These are phyloP conservation scores for Actinia tenebrosa DNA, from an alignment of 64 coral and sea anemone species.

Conservation along the genomic window DNA sequence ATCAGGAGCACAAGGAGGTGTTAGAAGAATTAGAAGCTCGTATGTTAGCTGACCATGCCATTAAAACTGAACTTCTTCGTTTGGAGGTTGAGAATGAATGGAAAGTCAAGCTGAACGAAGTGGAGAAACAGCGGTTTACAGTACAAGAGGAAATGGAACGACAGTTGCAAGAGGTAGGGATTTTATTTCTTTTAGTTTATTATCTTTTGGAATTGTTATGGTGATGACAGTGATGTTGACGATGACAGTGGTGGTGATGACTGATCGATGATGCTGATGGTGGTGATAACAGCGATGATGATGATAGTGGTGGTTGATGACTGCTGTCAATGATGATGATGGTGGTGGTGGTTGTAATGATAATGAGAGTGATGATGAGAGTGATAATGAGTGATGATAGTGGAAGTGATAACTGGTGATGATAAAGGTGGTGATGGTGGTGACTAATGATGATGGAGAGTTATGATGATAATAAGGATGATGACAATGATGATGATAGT, in stretches of 20 bases:
- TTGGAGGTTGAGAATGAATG: constrained; percentile 73
- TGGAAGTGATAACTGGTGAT: not conserved
- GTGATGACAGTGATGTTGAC: too few relatives aligned
- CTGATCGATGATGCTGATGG: not conserved
- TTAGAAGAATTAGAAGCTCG: constrained; percentile 70
- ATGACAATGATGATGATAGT: too few relatives aligned
- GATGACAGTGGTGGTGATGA: not conserved
- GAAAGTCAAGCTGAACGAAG: constrained; percentile 51
- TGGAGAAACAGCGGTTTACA: constrained; percentile 24
- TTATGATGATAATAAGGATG: too few relatives aligned
- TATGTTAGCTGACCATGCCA: constrained; percentile 69
- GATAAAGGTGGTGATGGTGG: too few relatives aligned
- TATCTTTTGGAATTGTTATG: not conserved
- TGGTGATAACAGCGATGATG: too few relatives aligned
- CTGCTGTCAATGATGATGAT: too few relatives aligned
- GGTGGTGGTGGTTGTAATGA: too few relatives aligned
- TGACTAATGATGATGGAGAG: too few relatives aligned
- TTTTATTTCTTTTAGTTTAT: not conserved
- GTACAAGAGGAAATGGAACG: constrained; percentile 35
- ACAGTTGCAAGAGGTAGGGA: constrained; percentile 43
- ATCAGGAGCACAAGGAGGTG: constrained; percentile 69
- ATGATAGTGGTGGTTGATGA: too few relatives aligned
- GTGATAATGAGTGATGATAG: too few relatives aligned
- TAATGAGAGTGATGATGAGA: not conserved
- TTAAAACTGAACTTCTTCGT: constrained; percentile 67